Evolutionary conservation across 1,140 invertebrate species (phyloP).

Genomic region (Dinoponera quadriceps): DNA sequence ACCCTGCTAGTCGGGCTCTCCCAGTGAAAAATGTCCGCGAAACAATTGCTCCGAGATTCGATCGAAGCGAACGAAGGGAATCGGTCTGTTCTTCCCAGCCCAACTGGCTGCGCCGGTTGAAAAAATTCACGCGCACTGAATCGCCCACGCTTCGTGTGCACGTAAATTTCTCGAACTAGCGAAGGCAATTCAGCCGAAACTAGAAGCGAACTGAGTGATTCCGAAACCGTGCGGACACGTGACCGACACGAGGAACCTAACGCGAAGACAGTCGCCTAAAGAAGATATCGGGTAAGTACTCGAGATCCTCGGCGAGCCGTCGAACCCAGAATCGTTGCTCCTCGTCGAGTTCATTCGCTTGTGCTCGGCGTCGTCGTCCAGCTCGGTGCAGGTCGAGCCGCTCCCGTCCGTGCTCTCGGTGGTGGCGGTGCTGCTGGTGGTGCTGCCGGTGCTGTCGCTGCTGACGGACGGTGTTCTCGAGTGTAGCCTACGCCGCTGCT

Average conservation of each 20-base stretch:
- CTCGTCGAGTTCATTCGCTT: constrained; percentile 82
- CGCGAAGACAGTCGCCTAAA: background rate
- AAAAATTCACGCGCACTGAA: too few relatives aligned
- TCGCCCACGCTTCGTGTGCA: too few relatives aligned
- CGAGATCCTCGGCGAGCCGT: constrained; percentile 84
- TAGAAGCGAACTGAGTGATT: background rate
- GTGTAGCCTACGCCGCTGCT: constrained; percentile 80
- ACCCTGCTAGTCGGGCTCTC: too few relatives aligned
- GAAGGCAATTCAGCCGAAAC: too few relatives aligned
- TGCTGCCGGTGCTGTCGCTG: constrained; percentile 84
- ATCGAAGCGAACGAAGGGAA: too few relatives aligned
- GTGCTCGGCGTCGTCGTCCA: constrained; percentile 80
- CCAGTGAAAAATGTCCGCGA: too few relatives aligned
- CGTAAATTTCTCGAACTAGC: too few relatives aligned
- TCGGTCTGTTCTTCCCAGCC: too few relatives aligned
- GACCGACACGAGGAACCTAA: background rate
- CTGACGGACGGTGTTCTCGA: constrained; percentile 79
- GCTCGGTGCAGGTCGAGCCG: constrained; percentile 76
- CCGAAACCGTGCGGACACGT: background rate
- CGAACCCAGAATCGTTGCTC: constrained; percentile 85
- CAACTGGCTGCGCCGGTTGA: too few relatives aligned
- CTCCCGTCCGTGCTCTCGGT: constrained; percentile 79
- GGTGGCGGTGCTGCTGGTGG: constrained; percentile 75
- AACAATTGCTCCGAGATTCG: too few relatives aligned
- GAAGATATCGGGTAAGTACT: constrained; percentile 76